Percentiles rank a stretch among this genome's conserved stretches.
Conservation (phyloP, 2,888 invertebrate species). For the Gerosis bhagava region DNA sequence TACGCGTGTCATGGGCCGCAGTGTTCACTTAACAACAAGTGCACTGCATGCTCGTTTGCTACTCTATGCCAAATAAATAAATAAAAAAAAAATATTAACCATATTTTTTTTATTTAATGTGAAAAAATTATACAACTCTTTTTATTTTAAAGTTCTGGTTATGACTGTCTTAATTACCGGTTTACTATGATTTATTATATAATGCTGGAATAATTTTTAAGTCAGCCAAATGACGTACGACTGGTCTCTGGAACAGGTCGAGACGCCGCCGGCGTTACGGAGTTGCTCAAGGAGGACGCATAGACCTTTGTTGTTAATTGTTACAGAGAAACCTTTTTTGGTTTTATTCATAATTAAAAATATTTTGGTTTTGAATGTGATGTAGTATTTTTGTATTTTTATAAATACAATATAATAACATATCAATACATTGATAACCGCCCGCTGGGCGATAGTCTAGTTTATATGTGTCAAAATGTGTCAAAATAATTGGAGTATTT, state of each 20-base stretch:
- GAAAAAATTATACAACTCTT: slow-evolving; percentile 74
- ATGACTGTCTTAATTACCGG: slow-evolving; percentile 80
- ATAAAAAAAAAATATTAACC: no score
- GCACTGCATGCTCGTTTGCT: no score
- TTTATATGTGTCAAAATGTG: no score
- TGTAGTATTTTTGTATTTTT: background rate
- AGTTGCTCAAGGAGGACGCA: slow-evolving; percentile 28
- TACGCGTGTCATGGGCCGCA: no score
- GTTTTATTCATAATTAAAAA: no score
- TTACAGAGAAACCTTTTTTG: background rate
- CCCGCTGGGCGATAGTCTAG: no score
- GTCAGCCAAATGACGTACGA: slow-evolving; percentile 74
- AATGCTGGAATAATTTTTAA: slow-evolving; percentile 76
- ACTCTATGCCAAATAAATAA: no score
- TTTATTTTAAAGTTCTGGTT: slow-evolving; percentile 72
- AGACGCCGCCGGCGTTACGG: slow-evolving; percentile 69
- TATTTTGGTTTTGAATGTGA: no score
- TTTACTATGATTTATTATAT: slow-evolving; percentile 80
- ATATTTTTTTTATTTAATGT: slow-evolving; percentile 81
- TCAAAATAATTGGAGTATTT: no score
- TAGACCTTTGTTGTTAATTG: background rate
- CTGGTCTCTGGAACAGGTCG: slow-evolving; percentile 68
- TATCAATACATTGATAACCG: no score
- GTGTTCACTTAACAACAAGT: no score
- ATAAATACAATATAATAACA: background rate